These are phyloP conservation scores for Empis stercorea DNA, from an alignment of 2,888 invertebrate species.

Conservation along the genomic window DNA sequence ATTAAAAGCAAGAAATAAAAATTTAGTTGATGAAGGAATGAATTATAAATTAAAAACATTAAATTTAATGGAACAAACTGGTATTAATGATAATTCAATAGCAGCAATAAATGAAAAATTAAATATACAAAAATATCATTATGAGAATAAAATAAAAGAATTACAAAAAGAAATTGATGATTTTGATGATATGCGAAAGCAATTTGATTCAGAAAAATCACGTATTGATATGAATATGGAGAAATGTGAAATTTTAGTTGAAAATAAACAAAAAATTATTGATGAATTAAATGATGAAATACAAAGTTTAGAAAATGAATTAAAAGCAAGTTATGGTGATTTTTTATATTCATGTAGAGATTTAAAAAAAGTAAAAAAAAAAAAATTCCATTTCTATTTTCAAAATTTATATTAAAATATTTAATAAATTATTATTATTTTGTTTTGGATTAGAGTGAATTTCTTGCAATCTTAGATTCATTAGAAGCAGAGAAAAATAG, in stretches of 20 bases:
- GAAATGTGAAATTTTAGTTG: constrained; percentile 20
- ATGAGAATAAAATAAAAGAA: constrained; percentile 25
- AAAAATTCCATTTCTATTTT: not conserved
- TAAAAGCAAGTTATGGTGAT: constrained; percentile 29
- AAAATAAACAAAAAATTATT: constrained; percentile 20
- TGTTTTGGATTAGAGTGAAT: constrained; percentile 25
- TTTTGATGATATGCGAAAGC: constrained; percentile 18
- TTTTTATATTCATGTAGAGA: constrained; percentile 33
- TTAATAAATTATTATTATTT: not conserved
- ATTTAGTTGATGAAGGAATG: constrained; percentile 50
- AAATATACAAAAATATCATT: constrained; percentile 23
- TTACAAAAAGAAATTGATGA: constrained; percentile 19
- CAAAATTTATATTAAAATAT: not conserved
- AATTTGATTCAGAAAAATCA: constrained; percentile 18
- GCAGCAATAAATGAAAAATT: constrained; percentile 42
- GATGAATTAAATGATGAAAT: constrained; percentile 18
- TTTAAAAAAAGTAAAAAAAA: constrained; percentile 25
- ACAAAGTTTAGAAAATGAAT: constrained; percentile 25
- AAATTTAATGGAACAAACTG: constrained; percentile 48
- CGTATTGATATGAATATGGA: constrained; percentile 23
- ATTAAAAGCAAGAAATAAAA: constrained; percentile 52
- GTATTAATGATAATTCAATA: constrained; percentile 49
- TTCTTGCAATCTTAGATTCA: constrained; percentile 27
- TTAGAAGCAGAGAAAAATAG: constrained; percentile 30
- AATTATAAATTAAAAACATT: constrained; percentile 45